Base-by-base conservation (phyloP, 2,113 vertebrate genomes). In the Ceratotherium simum region DNA sequence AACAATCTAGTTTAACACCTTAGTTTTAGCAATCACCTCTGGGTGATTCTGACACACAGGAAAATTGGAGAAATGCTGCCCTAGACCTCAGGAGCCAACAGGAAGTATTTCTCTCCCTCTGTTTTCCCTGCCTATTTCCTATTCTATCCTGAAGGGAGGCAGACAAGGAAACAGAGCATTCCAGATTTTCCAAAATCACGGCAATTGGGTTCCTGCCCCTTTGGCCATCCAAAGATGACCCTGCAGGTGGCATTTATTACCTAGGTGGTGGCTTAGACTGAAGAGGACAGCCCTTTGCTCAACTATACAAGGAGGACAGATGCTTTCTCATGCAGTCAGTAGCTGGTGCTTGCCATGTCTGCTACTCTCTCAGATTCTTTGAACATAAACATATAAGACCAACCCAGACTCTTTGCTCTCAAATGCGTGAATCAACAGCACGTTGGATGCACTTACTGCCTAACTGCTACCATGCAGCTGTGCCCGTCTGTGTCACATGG, bases 401-500 rank as follows among this genome's bases (percentile, higher is more conserved):
- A 48, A 29, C 23, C 87, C 70, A 86, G 58, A 90, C 83, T 36
- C 83, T 95, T 46, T 79, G 91, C 92, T 88, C 70, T 90, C 91
- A 90, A 92, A 65, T 31, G 16, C 51, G 54, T 70, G 58, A 96
- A 65, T 70, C 93, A 56, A 31, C 36, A 46, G 84, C 58, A 79
- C n/a, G 0, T 54, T 70, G 84, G 83, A 90, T 23, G 1, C 33
- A 72, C 70, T 90, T 18, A 69, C 73, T 39, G 36, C 11, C 78
- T 90, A 42, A 64, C 33, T 72, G 42, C 69, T 90, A 6, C 90
- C 83, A 56, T 73, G 69, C 96, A 90, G 84, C 96, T 96, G 87
- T 90, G 69, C 69, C 82, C 42, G 78, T 54, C 94, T 97, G 80
- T 75, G 48, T 92, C 95, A 27, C 25, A 17, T 60, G 31, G 64